Evolutionary conservation across 2,797 vertebrate species (phyloP), one percentile per base, ranked within the genome.

Genomic region (Meda fulgida): DNA sequence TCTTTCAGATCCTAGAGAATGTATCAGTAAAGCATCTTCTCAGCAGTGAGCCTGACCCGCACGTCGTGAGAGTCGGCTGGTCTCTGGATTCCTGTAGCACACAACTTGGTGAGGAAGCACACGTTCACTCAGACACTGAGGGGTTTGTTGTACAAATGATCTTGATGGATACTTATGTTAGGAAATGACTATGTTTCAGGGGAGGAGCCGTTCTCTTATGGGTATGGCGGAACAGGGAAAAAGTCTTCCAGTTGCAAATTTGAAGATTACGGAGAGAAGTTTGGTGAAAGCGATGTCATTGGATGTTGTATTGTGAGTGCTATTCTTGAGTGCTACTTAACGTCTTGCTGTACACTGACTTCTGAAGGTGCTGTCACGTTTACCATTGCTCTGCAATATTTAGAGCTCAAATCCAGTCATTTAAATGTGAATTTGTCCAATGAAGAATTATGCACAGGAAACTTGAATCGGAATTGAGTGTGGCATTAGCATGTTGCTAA

Each of bases 51-150:
- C 96, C 95, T 91, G 96, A 97, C 66, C 95, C 96, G 89, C 96
- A 97, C 83, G 96, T 96, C 91, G 96, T 97, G 71, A 93, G 96
- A 87, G 95, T 97, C 92, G 96, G 96, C 81, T 97, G 96, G 96
- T 97, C 96, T 48, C 90, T 95, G 89, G 95, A 94, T 85, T 94
- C 93, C 84, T 95, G 96, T 89, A 95, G 95, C 87, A 96, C 95
- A 91, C 91, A 96, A 85, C 94, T 97, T 58, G 96, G 96, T 97
- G 93, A 96, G 93, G 48, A 31, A 60, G 3, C 26, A 26, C 58
- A 23, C 10, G 8, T 7, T 23, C 66, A 48, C 19, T 9, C 14
- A 4, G 48, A 69, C 29, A 3, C 13, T 40, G 14, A 26, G 7
- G 7, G 21, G 10, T 40, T 38, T 53, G 26, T 23, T 38, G 13